Percentiles rank a stretch among this genome's conserved stretches.
Conservation (phyloP, 1,140 invertebrate species). For the Riptortus pedestris region DNA sequence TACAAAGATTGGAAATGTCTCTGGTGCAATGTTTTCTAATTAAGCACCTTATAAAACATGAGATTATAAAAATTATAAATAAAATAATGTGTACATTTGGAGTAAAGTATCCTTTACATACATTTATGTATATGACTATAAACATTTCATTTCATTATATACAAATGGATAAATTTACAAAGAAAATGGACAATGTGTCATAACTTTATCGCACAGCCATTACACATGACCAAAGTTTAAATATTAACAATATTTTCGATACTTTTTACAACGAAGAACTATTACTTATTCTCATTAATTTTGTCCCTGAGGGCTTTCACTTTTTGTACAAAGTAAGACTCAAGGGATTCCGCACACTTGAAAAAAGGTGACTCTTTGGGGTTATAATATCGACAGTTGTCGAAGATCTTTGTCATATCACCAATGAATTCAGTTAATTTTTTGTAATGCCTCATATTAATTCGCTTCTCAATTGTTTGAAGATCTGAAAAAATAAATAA, state of each 20-base stretch:
- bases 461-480: conserved; percentile 79
- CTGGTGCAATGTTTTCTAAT: background rate
- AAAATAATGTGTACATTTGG: conserved; percentile 9
- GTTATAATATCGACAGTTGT: conserved; percentile 96
- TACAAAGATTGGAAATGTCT: conserved; percentile 7
- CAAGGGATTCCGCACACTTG: conserved; percentile 86
- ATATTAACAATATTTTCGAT: background rate
- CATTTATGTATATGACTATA: too few species aligned
- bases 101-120: background rate
- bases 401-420: conserved; percentile 96
- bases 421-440: conserved; percentile 89
- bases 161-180: background rate
- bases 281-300: conserved; percentile 45
- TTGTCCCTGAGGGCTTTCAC: conserved; percentile 75
- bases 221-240: background rate
- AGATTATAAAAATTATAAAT: conserved; percentile 19
- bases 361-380: conserved; percentile 89
- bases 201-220: conserved; percentile 7
- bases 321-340: conserved; percentile 91
- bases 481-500: conserved; percentile 61
- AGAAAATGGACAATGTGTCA: conserved; percentile 6
- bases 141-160: background rate
- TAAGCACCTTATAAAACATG: conserved; percentile 12
- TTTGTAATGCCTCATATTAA: conserved; percentile 72
- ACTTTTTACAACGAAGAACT: background rate